Evolutionary conservation across 2,888 invertebrate genomes (phyloP).

Genomic region (Dynastes grantii): DNA sequence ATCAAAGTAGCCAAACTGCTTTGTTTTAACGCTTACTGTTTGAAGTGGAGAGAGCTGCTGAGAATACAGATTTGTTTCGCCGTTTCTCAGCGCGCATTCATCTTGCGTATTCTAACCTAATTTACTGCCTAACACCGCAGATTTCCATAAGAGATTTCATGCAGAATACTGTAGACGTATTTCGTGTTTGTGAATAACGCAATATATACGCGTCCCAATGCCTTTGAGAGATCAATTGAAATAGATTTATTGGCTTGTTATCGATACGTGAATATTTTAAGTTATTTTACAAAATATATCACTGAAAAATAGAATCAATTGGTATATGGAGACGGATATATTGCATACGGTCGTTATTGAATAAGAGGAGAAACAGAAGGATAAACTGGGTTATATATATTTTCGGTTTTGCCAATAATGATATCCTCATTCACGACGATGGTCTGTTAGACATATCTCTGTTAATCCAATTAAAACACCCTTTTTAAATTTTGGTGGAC

Average conservation of each 20-base stretch:
- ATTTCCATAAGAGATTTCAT: constrained; percentile 36
- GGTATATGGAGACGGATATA: not conserved
- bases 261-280: constrained; percentile 9
- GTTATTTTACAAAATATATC: not conserved
- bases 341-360: not conserved
- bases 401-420: too few relatives aligned
- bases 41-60: constrained; percentile 17
- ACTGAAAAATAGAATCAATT: not conserved
- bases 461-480: too few relatives aligned
- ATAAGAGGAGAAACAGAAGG: too few relatives aligned
- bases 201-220: constrained; percentile 23
- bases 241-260: constrained; percentile 4
- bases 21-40: constrained; percentile 24
- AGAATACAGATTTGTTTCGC: constrained; percentile 26
- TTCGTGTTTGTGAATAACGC: constrained; percentile 24
- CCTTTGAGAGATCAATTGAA: not conserved
- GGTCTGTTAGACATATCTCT: too few relatives aligned
- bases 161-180: constrained; percentile 17
- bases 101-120: constrained; percentile 38
- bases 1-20: constrained; percentile 19
- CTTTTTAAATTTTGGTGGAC: too few relatives aligned
- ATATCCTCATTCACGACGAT: too few relatives aligned
- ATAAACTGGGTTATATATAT: too few relatives aligned
- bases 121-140: constrained; percentile 30
- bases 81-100: constrained; percentile 26